Evolutionary conservation across 2,113 vertebrate genomes (phyloP).

Genomic region (Abramis brama): DNA sequence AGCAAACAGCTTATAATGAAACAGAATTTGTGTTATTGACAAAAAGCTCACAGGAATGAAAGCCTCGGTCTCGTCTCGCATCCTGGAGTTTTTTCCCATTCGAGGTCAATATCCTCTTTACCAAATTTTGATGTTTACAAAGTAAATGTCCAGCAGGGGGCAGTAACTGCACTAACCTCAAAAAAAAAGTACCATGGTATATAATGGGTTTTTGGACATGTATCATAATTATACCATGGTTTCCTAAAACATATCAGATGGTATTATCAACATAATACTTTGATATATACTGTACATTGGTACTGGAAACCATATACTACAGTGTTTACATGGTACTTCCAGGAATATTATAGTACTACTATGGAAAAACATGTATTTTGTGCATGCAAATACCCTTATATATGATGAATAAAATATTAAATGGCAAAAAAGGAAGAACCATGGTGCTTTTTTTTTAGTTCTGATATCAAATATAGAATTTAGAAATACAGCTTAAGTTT

Average conservation of each 20-base stretch:
- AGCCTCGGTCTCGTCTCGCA: background rate
- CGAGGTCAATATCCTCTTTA: background rate
- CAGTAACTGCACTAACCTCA: background rate
- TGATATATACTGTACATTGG: no score
- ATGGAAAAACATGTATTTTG: background rate
- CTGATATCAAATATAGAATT: background rate
- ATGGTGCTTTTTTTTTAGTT: background rate
- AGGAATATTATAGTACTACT: no score
- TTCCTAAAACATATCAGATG: no score
- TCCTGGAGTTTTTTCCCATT: slow-evolving; percentile 5
- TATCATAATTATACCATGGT: background rate
- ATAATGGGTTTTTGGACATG: background rate
- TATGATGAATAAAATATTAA: no score
- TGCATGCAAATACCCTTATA: background rate
- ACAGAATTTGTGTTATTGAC: background rate
- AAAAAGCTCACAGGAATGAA: background rate
- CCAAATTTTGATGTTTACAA: background rate
- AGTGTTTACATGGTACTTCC: no score
- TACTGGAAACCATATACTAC: no score
- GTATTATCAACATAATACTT: no score
- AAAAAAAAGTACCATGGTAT: background rate
- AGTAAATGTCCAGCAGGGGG: background rate
- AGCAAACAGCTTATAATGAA: background rate
- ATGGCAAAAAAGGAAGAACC: no score
- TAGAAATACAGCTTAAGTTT: background rate